Conservation (phyloP, 2,888 invertebrate genomes). For the Coenonympha arcania region DNA sequence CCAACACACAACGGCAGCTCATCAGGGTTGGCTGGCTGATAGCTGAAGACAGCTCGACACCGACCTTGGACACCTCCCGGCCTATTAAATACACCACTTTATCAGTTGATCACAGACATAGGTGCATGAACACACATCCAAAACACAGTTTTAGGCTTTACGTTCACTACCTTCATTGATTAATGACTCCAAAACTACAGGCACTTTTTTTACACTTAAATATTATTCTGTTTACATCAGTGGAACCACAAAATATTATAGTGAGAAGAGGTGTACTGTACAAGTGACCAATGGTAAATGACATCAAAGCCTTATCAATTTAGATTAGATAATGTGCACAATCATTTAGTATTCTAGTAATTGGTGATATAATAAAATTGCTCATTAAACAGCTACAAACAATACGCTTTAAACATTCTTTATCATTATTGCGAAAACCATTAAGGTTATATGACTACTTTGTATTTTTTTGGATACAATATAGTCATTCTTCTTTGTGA, state of each 20-base stretch:
- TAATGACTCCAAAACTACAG: no score
- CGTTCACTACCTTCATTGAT: no score
- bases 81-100: conserved; percentile 30
- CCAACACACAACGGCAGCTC: conserved; percentile 90
- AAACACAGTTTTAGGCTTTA: no score
- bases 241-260: conserved; percentile 1
- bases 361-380: conserved; percentile 46
- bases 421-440: background rate
- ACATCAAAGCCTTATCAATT: conserved; percentile 52
- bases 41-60: conserved; percentile 91
- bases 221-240: background rate
- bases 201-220: background rate
- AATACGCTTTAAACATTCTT: background rate
- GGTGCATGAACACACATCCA: no score
- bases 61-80: conserved; percentile 70
- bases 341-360: conserved; percentile 61
- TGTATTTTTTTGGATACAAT: background rate
- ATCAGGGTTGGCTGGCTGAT: conserved; percentile 94
- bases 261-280: conserved; percentile 24
- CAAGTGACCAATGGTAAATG: conserved; percentile 43
- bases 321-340: conserved; percentile 59
- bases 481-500: no score
- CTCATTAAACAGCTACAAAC: conserved; percentile 19
- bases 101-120: no score
- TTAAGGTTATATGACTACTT: background rate